phyloP scores from a whole-genome alignment of 1,140 invertebrate genomes.

The Drosophila nikananu region DNA sequence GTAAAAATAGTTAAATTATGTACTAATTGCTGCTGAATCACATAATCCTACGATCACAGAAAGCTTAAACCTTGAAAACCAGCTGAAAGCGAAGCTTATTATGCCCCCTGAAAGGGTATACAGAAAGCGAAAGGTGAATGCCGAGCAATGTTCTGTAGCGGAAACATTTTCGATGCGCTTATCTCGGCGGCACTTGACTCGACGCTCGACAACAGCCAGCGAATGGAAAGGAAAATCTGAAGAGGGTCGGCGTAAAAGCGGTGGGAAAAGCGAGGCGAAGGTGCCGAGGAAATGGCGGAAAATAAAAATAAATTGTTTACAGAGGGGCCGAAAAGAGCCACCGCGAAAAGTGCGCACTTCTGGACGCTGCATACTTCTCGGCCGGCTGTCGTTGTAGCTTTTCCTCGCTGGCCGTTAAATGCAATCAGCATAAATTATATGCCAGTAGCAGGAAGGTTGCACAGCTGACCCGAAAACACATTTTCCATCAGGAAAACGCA shows the following conservation, averaged over 20 bases:
- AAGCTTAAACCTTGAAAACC: not conserved
- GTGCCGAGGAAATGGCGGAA: slow-evolving; percentile 43
- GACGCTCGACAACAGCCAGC: slow-evolving; percentile 42
- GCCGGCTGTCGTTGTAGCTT: slow-evolving; percentile 18
- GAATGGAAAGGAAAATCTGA: slow-evolving; percentile 21
- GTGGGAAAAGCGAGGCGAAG: slow-evolving; percentile 22
- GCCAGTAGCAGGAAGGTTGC: slow-evolving; percentile 49
- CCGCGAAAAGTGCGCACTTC: slow-evolving; percentile 71
- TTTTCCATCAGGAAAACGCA: slow-evolving; percentile 58
- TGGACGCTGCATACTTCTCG: slow-evolving; percentile 61
- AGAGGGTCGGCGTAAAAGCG: slow-evolving; percentile 2
- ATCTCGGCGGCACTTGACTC: slow-evolving; percentile 74
- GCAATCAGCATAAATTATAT: slow-evolving; percentile 84
- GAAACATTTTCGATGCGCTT: slow-evolving; percentile 75
- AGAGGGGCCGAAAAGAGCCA: slow-evolving; percentile 35
- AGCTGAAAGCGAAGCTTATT: not conserved
- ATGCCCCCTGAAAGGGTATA: not conserved
- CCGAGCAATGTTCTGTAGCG: slow-evolving; percentile 43
- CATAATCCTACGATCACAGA: too few species aligned
- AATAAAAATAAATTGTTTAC: slow-evolving; percentile 76
- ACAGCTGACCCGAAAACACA: slow-evolving; percentile 83
- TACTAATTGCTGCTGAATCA: not conserved
- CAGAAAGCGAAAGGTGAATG: slow-evolving; percentile 11
- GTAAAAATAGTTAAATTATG: not conserved
- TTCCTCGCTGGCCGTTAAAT: slow-evolving; percentile 66